Base-by-base conservation (phyloP, 2,113 vertebrate genomes). In the Sisor rabdophorus region DNA sequence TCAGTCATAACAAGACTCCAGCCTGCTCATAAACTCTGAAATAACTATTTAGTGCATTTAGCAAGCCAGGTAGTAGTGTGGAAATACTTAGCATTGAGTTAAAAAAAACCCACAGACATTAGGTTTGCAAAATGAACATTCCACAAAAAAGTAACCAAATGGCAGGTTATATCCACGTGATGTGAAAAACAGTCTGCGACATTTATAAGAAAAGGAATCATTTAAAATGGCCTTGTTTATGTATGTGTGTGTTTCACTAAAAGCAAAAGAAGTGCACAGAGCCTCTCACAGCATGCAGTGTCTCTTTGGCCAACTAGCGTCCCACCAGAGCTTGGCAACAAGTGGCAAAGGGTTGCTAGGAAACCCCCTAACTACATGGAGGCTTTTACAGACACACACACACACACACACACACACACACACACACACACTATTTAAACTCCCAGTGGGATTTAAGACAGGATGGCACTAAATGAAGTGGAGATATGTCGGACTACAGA, bases 331-430 rank as follows among this genome's bases (percentile, higher is more conserved):
- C 80, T 87, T 84, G 83, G 78, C 82, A 85, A 85, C 80, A 80
- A 86, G 83, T 78, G 79, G 84, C 78, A 82, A 82, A 69, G 67
- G 71, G 80, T 83, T 88, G 85, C 85, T 84, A 83, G 61, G 81
- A 83, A 83, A 84, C 83, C 48, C 59, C 59, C 80, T 53, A 80
- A 80, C 71, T 73, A 77, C 56, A 60, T n/a, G 67, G 65, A 67
- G 64, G 54, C 52, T 64, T 82, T 70, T 24, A 60, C 60, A 55
- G 58, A 58, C 50, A 76, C 65, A 71, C 22, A 76, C 58, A 55
- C 63, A 61, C 40, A 70, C 63, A 79, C 63, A 83, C 69, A 73
- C 71, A 77, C 48, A 83, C 63, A 55, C 65, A 67, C 44, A 73
- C 60, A 79, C 67, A 84, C 68, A 76, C 64, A 79, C 44, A 82